These are phyloP conservation scores for Pipistrellus pipistrellus DNA, from an alignment of 2,797 vertebrate genomes.

Conservation along the genomic window DNA sequence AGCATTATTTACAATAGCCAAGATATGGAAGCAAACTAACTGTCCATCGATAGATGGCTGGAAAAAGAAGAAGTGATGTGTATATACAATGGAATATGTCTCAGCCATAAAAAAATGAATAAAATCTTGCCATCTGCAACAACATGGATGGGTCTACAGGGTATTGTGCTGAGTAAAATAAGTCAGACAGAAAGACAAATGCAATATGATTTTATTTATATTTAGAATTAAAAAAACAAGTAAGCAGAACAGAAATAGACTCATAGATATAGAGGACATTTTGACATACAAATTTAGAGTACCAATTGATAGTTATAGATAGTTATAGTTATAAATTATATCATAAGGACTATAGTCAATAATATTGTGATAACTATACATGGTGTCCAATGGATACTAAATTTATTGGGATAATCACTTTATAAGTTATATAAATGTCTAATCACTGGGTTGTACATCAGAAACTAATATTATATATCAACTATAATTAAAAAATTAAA, in stretches of 20 bases:
- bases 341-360: not conserved
- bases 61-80: not conserved
- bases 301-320: not conserved
- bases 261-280: not conserved
- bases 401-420: not conserved
- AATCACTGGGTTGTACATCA: not conserved
- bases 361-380: not conserved
- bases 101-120: not conserved
- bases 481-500: not conserved
- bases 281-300: not conserved
- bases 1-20: not conserved
- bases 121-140: not conserved
- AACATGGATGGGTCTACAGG: not conserved
- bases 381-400: not conserved
- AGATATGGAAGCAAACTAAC: not conserved
- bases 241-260: not conserved
- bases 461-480: not conserved
- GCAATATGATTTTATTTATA: not conserved
- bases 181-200: not conserved
- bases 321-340: not conserved
- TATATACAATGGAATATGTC: not conserved
- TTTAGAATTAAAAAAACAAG: not conserved
- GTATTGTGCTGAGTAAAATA: not conserved
- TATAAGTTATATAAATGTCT: not conserved
- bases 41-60: not conserved